Percentiles rank a stretch among this genome's conserved stretches.
Conservation (phyloP, 2,888 invertebrate genomes). For the Ectemnius cavifrons region DNA sequence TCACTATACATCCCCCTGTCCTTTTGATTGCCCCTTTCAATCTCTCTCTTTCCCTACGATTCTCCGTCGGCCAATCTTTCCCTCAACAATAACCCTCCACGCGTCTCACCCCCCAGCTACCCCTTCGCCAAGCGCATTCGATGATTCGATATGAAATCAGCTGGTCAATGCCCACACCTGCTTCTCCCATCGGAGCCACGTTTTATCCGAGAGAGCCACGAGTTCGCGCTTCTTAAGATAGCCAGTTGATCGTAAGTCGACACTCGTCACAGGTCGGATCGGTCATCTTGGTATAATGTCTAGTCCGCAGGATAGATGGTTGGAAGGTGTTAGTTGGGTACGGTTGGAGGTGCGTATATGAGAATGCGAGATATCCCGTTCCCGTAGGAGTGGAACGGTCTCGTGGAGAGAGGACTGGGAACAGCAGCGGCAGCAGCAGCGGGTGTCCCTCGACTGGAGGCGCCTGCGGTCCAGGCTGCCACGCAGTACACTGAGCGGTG, state of each 20-base stretch:
- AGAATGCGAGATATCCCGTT: not conserved
- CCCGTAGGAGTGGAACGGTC: slow-evolving; percentile 5
- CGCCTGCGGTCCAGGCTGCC: slow-evolving; percentile 74
- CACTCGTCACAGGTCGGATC: too few relatives aligned
- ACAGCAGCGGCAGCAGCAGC: slow-evolving; percentile 44
- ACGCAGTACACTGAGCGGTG: slow-evolving; percentile 72
- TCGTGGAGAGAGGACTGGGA: slow-evolving; percentile 20
- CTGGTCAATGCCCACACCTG: not conserved
- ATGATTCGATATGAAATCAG: not conserved
- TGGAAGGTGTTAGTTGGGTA: slow-evolving; percentile 12
- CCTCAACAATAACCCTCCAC: not conserved
- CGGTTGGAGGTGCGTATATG: not conserved
- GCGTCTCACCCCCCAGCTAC: not conserved
- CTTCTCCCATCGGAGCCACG: not conserved
- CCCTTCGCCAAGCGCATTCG: not conserved
- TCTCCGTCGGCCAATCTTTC: not conserved
- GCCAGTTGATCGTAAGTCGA: not conserved
- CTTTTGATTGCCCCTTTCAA: not conserved
- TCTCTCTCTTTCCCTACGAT: not conserved
- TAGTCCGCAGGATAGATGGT: not conserved
- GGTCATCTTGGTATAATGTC: too few relatives aligned
- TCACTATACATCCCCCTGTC: slow-evolving; percentile 2
- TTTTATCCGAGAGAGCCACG: not conserved
- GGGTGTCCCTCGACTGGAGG: slow-evolving; percentile 56
- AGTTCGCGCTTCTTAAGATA: not conserved